These are phyloP conservation scores for Macrobrachium rosenbergii DNA, from an alignment of 1,140 invertebrate genomes.

Conservation along the genomic window DNA sequence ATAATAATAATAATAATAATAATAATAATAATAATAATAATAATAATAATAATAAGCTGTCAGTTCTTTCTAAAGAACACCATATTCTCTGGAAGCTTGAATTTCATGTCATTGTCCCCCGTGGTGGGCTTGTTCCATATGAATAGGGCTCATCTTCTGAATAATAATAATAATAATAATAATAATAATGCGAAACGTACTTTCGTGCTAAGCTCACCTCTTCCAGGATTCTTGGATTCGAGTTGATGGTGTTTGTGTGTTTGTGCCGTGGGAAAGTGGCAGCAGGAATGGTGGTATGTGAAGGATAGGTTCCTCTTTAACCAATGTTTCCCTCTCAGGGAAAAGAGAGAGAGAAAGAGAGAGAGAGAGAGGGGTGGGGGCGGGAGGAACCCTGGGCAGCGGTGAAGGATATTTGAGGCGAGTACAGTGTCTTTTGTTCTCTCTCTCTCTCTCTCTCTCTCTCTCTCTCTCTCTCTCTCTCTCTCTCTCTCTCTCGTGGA, in stretches of 20 bases:
- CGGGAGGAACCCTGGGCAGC: background rate
- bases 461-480: conserved; percentile 31
- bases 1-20: no score
- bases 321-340: background rate
- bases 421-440: background rate
- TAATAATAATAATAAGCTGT: no score
- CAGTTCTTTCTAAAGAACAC: no score
- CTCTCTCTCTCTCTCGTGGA: conserved; percentile 24
- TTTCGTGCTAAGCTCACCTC: background rate
- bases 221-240: background rate
- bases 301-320: background rate
- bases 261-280: background rate
- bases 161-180: no score
- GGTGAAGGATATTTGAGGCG: background rate
- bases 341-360: background rate
- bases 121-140: no score
- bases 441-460: conserved; percentile 31
- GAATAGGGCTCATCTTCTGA: no score
- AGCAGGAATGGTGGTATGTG: background rate
- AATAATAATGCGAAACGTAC: no score
- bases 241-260: background rate
- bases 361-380: background rate
- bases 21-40: no score
- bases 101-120: no score
- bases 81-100: no score